Evolutionary conservation across 2,888 invertebrate species (phyloP), one percentile per base, ranked within the genome.

Genomic region (Diaprepes abbreviatus): DNA sequence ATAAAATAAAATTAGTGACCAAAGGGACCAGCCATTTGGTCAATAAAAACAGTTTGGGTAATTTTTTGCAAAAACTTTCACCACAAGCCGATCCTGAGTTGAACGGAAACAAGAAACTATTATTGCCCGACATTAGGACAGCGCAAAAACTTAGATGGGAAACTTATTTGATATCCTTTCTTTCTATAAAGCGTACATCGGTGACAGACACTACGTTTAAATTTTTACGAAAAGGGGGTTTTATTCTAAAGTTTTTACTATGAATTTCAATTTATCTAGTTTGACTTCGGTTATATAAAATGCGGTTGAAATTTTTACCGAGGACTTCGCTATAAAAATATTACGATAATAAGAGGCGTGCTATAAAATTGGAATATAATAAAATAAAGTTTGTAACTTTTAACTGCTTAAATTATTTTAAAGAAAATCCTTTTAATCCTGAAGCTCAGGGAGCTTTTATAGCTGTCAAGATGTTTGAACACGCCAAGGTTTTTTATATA

Each of bases 111-210:
- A 71, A 71, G 66, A 63, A 71, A 71, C 71, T 67, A 66, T 66
- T 67, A 71, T 71, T 71, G 66, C 66, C 50, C 43, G 71, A 66
- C 66, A 70, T 66, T 70, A 66, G 66, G 55, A 70, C 55, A 24
- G 58, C 24, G 45, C 71, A 71, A 71, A 71, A 71, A 71, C 71
- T 63, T 59, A 52, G 66, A 71, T 66, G 66, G 71, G 63, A 71
- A 70, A 66, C 66, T 71, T 71, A 71, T 71, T 71, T 71, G 66
- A 66, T 63, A 71, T 71, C 71, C 63, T 52, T 66, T 57, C 71
- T 66, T 70, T 70, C 62, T 57, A 57, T 58, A 55, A 17, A 50
- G 50, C 54, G 35, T 33, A 58, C 60, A 70, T 66, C 62, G 66
- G 36, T 67, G 63, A 70, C 70, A 63, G 70, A 70, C 52, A 59